Conservation (phyloP, 2,797 vertebrate genomes). For the Apogon hyalosoma region DNA sequence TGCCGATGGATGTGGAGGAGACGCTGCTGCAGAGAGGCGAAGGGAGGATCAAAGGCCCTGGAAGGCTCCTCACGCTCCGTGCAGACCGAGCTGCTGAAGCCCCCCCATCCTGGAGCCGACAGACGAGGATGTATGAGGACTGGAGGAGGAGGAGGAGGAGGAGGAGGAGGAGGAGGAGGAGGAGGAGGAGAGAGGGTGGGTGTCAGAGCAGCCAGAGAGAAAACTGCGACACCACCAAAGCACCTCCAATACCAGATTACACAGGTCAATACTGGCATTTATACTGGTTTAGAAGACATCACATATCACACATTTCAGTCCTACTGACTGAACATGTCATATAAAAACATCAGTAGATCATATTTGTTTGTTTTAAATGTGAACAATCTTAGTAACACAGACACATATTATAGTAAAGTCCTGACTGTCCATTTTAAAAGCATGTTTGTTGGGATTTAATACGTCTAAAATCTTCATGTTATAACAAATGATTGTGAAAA, state of each 20-base stretch:
- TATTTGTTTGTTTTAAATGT: too few species aligned
- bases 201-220: background rate
- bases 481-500: too few species aligned
- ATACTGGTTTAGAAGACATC: too few species aligned
- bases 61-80: slow-evolving; percentile 6
- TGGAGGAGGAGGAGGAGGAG: background rate
- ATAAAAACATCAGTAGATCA: too few species aligned
- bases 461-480: too few species aligned
- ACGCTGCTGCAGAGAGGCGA: slow-evolving; percentile 33
- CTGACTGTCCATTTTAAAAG: too few species aligned
- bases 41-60: slow-evolving; percentile 4
- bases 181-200: background rate
- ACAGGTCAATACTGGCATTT: slow-evolving; percentile 1
- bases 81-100: slow-evolving; percentile 32
- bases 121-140: slow-evolving; percentile 6
- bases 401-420: too few species aligned
- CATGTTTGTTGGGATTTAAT: too few species aligned
- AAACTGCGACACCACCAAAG: slow-evolving; percentile 34
- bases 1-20: slow-evolving; percentile 15
- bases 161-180: background rate
- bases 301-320: too few species aligned
- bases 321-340: too few species aligned
- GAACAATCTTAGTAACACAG: too few species aligned
- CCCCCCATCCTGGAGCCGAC: slow-evolving; percentile 62
- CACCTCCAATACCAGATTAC: background rate